These are phyloP conservation scores for Calycopis cecrops DNA, from an alignment of 1,140 invertebrate species.

Conservation along the genomic window DNA sequence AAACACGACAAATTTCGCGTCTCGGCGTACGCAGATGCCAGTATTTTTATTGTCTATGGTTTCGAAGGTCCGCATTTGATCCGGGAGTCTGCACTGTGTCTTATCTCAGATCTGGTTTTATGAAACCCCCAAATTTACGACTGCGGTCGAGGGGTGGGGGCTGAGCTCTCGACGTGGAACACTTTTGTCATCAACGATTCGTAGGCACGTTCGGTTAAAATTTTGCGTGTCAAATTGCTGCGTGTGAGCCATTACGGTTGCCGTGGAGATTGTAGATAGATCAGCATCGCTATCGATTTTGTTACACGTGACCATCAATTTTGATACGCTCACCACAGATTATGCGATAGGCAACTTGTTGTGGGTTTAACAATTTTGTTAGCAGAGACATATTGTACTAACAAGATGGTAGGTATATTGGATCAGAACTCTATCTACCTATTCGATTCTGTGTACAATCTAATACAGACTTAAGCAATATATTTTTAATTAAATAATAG, in stretches of 20 bases:
- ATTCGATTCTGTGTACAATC: not conserved
- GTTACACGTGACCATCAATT: not conserved
- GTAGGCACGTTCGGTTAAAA: slow-evolving; percentile 63
- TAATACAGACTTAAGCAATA: no score
- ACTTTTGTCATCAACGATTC: slow-evolving; percentile 69
- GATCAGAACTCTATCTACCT: slow-evolving; percentile 7
- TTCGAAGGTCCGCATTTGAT: slow-evolving; percentile 66
- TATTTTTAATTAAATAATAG: no score
- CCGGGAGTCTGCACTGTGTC: slow-evolving; percentile 69
- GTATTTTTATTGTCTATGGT: slow-evolving; percentile 70
- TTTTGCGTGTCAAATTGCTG: slow-evolving; percentile 58
- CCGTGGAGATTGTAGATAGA: slow-evolving; percentile 44
- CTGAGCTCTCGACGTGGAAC: slow-evolving; percentile 56
- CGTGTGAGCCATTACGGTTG: slow-evolving; percentile 37
- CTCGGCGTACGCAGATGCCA: slow-evolving; percentile 51
- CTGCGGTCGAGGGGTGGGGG: slow-evolving; percentile 62
- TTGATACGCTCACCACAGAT: not conserved
- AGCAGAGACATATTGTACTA: no score
- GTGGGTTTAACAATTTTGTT: no score
- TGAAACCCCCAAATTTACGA: slow-evolving; percentile 74
- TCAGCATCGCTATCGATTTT: slow-evolving; percentile 27
- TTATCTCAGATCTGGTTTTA: slow-evolving; percentile 74
- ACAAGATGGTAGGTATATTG: not conserved
- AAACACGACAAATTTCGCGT: slow-evolving; percentile 68
- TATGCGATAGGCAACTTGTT: no score